A percentile compares a stretch with the other conserved stretches of the same genome.
Conservation (phyloP, 1,140 invertebrate species). For the Pygmarrhopalites habei region DNA sequence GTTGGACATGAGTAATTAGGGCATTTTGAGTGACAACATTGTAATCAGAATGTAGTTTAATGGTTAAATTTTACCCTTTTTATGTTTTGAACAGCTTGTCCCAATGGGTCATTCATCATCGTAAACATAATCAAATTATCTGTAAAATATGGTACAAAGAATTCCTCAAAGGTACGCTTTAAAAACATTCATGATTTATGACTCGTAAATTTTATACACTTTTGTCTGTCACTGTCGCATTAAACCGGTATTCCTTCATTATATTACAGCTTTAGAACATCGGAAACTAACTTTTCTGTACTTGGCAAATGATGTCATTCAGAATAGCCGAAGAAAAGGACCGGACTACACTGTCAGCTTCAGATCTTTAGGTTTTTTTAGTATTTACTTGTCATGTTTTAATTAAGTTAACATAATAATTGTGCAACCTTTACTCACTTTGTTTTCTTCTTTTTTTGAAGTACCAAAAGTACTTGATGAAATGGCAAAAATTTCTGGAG, state of each 20-base stretch:
- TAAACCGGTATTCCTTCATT: too few species aligned
- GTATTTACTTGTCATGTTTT: too few species aligned
- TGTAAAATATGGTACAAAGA: conserved; percentile 89
- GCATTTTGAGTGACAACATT: too few species aligned
- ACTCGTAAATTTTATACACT: too few species aligned
- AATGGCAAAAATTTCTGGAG: conserved; percentile 62
- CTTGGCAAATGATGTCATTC: conserved; percentile 96
- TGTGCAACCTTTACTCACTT: conserved; percentile 75
- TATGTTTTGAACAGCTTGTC: too few species aligned
- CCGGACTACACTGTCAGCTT: too few species aligned
- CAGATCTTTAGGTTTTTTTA: too few species aligned
- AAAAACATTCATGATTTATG: too few species aligned
- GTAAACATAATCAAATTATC: conserved; percentile 84
- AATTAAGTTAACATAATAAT: too few species aligned
- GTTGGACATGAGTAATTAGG: too few species aligned
- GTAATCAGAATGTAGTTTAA: too few species aligned
- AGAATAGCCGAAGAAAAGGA: conserved; percentile 95
- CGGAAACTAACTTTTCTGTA: conserved; percentile 92
- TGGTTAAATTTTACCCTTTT: too few species aligned
- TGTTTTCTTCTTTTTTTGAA: conserved; percentile 67
- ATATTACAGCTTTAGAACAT: conserved; percentile 68
- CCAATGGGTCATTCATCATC: conserved; percentile 93
- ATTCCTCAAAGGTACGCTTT: conserved; percentile 79
- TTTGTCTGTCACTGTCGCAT: neutral
- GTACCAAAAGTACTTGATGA: conserved; percentile 74